phyloP scores from a whole-genome alignment of 2,113 vertebrate genomes.

The Coptodon bakossiorum region DNA sequence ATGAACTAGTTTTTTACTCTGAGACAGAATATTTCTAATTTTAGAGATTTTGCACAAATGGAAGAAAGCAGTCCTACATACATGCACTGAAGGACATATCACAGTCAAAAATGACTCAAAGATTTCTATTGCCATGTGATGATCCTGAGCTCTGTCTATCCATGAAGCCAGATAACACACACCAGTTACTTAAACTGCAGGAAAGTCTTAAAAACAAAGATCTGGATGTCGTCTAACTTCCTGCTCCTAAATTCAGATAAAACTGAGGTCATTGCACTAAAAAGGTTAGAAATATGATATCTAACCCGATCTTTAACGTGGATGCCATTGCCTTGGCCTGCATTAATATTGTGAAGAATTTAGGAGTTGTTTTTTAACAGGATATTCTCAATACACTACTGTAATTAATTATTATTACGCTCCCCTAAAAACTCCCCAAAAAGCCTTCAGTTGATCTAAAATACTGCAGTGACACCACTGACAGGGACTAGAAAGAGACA shows the following conservation, averaged over 20 bases:
- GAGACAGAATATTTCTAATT: not conserved
- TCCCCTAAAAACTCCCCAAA: not conserved
- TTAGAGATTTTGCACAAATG: fast-evolving
- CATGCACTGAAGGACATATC: not conserved
- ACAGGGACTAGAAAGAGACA: not conserved
- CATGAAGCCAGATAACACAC: not conserved
- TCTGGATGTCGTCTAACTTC: not conserved
- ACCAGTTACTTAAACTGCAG: not conserved
- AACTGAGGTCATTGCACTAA: not conserved
- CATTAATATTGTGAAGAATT: not conserved
- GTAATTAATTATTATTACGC: not conserved
- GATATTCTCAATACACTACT: not conserved
- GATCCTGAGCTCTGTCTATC: not conserved
- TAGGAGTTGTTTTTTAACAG: fast-evolving
- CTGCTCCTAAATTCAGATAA: not conserved
- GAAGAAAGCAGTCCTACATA: not conserved
- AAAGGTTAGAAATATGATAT: not conserved
- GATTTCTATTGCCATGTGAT: not conserved
- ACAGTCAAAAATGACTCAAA: fast-evolving
- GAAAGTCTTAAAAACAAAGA: not conserved
- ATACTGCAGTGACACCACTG: not conserved
- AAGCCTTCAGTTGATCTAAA: not conserved
- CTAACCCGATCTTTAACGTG: not conserved
- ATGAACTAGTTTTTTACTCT: not conserved
- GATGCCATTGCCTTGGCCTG: not conserved